These are phyloP conservation scores for Geococcyx californianus DNA, from an alignment of 2,113 vertebrate species.

Conservation along the genomic window DNA sequence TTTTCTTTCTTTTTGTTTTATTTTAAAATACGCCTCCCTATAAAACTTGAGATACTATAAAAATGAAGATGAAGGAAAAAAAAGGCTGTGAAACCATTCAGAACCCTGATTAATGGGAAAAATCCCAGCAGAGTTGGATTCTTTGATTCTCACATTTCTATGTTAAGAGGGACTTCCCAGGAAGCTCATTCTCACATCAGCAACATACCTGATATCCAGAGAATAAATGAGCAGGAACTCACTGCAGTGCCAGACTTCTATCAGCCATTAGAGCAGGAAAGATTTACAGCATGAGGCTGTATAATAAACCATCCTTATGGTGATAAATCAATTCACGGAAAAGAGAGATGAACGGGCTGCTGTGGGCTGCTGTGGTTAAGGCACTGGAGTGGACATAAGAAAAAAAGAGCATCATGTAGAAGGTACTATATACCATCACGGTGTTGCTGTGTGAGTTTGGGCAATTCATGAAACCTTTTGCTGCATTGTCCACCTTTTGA, in stretches of 20 bases:
- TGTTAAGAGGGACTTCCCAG: slow-evolving; percentile 49
- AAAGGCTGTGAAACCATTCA: slow-evolving; percentile 11
- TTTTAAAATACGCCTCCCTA: background rate
- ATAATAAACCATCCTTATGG: slow-evolving; percentile 21
- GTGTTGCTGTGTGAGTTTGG: background rate
- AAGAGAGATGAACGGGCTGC: background rate
- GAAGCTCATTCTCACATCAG: slow-evolving; percentile 69
- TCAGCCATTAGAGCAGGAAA: slow-evolving; percentile 30
- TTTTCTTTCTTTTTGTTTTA: background rate
- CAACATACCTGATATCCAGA: background rate
- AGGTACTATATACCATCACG: background rate
- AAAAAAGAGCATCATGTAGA: background rate
- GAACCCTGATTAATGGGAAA: slow-evolving; percentile 14
- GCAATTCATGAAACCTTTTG: background rate
- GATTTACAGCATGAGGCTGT: slow-evolving; percentile 40
- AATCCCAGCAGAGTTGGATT: slow-evolving; percentile 34
- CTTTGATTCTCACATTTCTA: slow-evolving; percentile 62
- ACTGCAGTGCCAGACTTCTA: slow-evolving; percentile 32
- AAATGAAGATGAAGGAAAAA: slow-evolving; percentile 22
- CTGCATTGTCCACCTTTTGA: background rate
- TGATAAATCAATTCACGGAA: slow-evolving; percentile 40
- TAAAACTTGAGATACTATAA: background rate
- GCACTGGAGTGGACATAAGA: background rate
- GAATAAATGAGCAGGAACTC: slow-evolving; percentile 60
- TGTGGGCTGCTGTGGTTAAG: background rate